Percentiles rank a stretch among this genome's conserved stretches.
These are phyloP conservation scores for Etheostoma cragini DNA, from an alignment of 2,113 vertebrate species.

Conservation along the genomic window DNA sequence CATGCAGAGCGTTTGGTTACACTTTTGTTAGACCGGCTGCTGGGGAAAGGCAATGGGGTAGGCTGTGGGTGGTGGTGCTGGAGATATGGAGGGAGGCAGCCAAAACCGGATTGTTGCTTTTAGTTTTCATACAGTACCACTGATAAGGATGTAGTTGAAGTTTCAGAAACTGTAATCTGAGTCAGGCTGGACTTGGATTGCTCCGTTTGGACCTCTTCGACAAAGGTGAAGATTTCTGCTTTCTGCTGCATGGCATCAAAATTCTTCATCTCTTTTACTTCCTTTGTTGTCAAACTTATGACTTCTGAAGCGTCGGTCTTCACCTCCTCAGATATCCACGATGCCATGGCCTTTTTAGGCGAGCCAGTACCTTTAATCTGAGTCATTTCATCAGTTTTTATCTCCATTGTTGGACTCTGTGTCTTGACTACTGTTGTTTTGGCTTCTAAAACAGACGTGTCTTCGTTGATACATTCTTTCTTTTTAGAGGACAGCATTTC, in stretches of 20 bases:
- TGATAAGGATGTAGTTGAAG: conserved; percentile 59
- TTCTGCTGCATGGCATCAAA: conserved; percentile 13
- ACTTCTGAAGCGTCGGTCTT: conserved; percentile 35
- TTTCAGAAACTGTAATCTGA: conserved; percentile 58
- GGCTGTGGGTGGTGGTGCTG: conserved; percentile 39
- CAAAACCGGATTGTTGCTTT: conserved; percentile 43
- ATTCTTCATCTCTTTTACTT: conserved; percentile 24
- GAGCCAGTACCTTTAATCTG: conserved; percentile 62
- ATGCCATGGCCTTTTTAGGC: conserved; percentile 78
- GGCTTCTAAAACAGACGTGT: conserved; percentile 9
- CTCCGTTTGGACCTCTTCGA: conserved; percentile 35
- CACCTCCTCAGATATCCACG: conserved; percentile 73
- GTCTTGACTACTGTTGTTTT: conserved; percentile 18
- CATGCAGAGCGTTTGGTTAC: conserved; percentile 67
- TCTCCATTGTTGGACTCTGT: conserved; percentile 50
- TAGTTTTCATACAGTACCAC: conserved; percentile 77
- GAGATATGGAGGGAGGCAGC: conserved; percentile 54
- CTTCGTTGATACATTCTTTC: conserved; percentile 34
- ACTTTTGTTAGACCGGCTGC: conserved; percentile 58
- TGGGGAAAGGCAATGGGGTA: conserved; percentile 50
- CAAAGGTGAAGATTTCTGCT: conserved; percentile 48
- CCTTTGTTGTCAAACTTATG: conserved; percentile 14
- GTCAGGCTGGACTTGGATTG: conserved; percentile 34
- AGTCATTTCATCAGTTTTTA: conserved; percentile 41
- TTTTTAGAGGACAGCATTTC: conserved; percentile 16